Conservation (phyloP, 53 echinoderm and acorn worm species). For the Paelopatides confundens region DNA sequence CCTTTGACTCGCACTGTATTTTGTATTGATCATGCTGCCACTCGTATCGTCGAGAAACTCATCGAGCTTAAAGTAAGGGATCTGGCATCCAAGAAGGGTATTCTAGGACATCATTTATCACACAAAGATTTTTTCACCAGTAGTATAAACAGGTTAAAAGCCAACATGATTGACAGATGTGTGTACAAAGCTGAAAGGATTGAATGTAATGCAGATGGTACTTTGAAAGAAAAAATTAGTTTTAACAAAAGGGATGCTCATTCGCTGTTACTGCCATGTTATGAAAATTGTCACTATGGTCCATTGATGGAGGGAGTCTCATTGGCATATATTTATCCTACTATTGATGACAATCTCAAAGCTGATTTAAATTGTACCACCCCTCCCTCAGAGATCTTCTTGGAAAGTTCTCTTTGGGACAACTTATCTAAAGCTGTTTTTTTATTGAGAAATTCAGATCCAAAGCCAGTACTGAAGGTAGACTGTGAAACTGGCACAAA, state of each 20-base stretch:
- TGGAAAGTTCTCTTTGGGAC: neutral
- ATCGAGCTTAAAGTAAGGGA: neutral
- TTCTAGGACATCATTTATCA: neutral
- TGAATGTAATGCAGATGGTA: slow-evolving; percentile 18
- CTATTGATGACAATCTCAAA: too few relatives aligned
- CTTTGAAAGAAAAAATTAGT: neutral
- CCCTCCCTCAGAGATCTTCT: too few relatives aligned
- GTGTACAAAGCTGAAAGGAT: slow-evolving; percentile 28
- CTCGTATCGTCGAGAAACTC: slow-evolving; percentile 45
- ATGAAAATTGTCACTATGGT: neutral
- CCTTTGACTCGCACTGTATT: slow-evolving; percentile 14
- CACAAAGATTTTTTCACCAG: neutral
- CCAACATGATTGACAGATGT: slow-evolving; percentile 13
- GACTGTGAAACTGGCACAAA: neutral
- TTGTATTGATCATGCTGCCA: slow-evolving; percentile 46
- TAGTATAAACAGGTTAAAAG: neutral
- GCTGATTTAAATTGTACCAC: too few relatives aligned
- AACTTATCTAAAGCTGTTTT: neutral
- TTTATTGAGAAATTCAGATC: slow-evolving; percentile 8
- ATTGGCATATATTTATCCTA: too few relatives aligned
- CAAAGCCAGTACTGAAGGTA: too few relatives aligned
- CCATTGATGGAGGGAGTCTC: neutral
- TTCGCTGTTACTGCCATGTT: neutral
- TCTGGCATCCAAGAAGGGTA: neutral
- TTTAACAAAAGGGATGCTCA: slow-evolving; percentile 47